phyloP scores from a whole-genome alignment of 2,888 invertebrate genomes.

The Thereva nobilitata region DNA sequence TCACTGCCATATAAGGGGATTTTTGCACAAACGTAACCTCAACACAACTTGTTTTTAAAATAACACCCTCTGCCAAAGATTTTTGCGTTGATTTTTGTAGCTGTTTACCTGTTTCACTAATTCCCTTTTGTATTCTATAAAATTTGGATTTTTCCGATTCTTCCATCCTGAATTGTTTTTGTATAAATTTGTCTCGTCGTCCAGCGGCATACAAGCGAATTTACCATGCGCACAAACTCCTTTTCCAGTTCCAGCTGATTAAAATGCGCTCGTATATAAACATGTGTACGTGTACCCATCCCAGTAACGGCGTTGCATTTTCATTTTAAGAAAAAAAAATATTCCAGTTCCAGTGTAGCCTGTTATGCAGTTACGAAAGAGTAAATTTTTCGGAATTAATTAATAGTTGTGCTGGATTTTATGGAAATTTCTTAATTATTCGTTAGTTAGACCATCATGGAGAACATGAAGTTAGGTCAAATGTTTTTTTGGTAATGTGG shows the following conservation, averaged over 20 bases:
- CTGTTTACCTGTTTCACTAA: slow-evolving; percentile 54
- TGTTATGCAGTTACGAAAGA: too few species aligned
- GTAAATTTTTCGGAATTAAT: too few species aligned
- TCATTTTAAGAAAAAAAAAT: too few species aligned
- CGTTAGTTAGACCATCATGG: too few species aligned
- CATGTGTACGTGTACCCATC: neutral
- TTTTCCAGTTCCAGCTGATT: slow-evolving; percentile 4
- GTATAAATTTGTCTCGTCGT: slow-evolving; percentile 49
- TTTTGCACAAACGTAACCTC: slow-evolving; percentile 35
- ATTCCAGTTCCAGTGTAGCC: too few species aligned
- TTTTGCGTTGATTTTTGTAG: neutral
- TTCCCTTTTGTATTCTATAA: slow-evolving; percentile 56
- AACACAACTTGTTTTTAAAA: slow-evolving; percentile 44
- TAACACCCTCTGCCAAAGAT: neutral
- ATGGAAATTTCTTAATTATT: too few species aligned
- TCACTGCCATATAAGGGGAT: slow-evolving; percentile 18
- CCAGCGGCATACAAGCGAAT: slow-evolving; percentile 39
- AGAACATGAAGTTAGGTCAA: too few species aligned
- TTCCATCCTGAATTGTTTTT: slow-evolving; percentile 45
- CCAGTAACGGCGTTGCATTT: neutral
- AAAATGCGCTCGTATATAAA: neutral
- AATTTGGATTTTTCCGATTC: slow-evolving; percentile 45
- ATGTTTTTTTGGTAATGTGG: too few species aligned
- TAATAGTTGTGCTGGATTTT: too few species aligned
- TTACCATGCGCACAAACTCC: slow-evolving; percentile 31